Evolutionary conservation across 2,888 invertebrate genomes (phyloP), one percentile per base, ranked within the genome.

Genomic region (Eurytoma californica): DNA sequence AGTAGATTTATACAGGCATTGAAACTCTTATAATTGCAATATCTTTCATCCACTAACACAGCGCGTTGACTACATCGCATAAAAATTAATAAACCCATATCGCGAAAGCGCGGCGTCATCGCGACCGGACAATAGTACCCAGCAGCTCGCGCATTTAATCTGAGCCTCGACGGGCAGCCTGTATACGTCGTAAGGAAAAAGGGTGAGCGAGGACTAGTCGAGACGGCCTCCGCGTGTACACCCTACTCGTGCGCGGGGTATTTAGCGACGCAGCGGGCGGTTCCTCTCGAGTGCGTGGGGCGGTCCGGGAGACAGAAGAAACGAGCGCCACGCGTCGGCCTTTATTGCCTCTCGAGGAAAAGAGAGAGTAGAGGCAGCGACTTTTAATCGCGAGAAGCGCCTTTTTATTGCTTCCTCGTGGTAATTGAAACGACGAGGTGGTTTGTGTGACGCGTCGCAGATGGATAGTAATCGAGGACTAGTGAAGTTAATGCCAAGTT

Each of bases 181-280:
- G 39, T 39, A 39, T 39, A 39, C 39, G 16, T 61, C 30, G 16
- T 30, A n/a, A 61, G 28, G 61, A n/a, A 61, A 61, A 61, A 47
- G 7, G 63, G 61, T 47, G 63, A 63, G n/a, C 39, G 12, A n/a
- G 18, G 3, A 7, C 61, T n/a, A 53, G 53, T n/a, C 14, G 53
- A 39, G 7, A 9, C 39, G 39, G 1, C 39, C 39, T 39, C 39
- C 69, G 65, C 49, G 60, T n/a, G 13, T 73, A 65, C 84, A 83
- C 39, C 39, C 61, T 82, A 63, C 13, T 13, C 24, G 53, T 18
- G 20, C 65, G 63, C 57, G 58, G 47, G 86, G 86, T 88, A 88
- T 88, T 88, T 88, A 88, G 86, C 84, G 82, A 83, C 84, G 74
- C 88, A 80, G 80, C 85, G 80, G 86, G 88, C 86, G 88, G 85